Evolutionary conservation across 1,140 invertebrate genomes (phyloP), one percentile per base, ranked within the genome.

Genomic region (Vollenhovia emeryi): DNA sequence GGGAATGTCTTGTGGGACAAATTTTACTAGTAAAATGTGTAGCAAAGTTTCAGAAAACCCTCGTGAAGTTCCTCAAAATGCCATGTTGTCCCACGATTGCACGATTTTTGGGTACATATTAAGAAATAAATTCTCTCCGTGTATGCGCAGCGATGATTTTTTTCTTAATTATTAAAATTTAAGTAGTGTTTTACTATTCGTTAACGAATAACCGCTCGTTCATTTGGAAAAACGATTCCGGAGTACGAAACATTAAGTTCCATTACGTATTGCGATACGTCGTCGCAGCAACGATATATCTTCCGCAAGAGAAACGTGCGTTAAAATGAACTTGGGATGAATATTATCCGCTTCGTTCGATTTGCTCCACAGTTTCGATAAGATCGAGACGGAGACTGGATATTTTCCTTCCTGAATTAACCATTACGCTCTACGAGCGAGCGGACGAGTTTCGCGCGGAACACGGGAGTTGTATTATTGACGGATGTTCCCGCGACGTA

Each of bases 401-500:
- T 40, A 30, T 57, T 80, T 69, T 69, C 62, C 64, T 55, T 57
- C 36, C 71, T 71, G 78, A 57, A 80, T 80, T 69, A 55, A 80
- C 5, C 62, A 80, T 80, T 52, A 33, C 13, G 43, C 60, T 48
- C 18, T 18, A 27, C 43, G 8, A 48, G 24, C 8, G 33, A 68
- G 27, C 4, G 2, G n/a, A 13, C 40, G 6, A 21, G 40, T 62
- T 76, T 24, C 57, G 24, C 27, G 30, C 59, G 60, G 11, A n/a
- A 40, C 18, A 45, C 43, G 43, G 21, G 15, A 52, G 33, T 30
- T 13, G 13, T n/a, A 27, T 5, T 13, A 27, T 5, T 13, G 33
- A 68, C 43, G 33, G 40, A 43, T 69, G 48, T 68, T 78, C n/a
- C 30, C 75, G 30, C 60, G n/a, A 13, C 8, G 40, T 43, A 48